Evolutionary conservation across 2,888 invertebrate genomes (phyloP).

Genomic region (Chouioia cunea): DNA sequence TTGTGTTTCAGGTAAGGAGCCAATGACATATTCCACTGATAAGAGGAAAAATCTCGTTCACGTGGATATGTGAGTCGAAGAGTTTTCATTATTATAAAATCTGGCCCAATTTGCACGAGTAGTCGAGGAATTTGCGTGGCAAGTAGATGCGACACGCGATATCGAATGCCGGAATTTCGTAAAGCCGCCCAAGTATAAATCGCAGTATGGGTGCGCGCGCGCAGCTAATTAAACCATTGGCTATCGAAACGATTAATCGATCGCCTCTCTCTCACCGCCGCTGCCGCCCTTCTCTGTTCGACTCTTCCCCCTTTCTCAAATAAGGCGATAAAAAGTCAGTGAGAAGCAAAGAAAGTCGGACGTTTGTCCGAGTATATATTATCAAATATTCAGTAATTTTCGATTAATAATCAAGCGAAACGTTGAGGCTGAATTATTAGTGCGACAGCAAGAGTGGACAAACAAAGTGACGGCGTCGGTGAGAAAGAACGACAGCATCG

Average conservation of each 20-base stretch:
- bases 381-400: too few relatives aligned
- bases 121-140: constrained; percentile 28
- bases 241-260: constrained; percentile 62
- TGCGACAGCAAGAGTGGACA: constrained; percentile 22
- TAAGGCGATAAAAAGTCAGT: constrained; percentile 33
- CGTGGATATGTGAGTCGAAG: too few relatives aligned
- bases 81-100: too few relatives aligned
- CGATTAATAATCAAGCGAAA: constrained; percentile 25
- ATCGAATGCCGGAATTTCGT: neutral
- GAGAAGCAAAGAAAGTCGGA: neutral
- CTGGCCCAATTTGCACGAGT: neutral
- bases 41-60: too few relatives aligned
- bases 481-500: too few relatives aligned
- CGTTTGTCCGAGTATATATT: too few relatives aligned
- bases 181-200: constrained; percentile 48
- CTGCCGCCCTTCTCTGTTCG: neutral
- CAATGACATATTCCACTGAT: neutral
- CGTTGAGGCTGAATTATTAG: constrained; percentile 45
- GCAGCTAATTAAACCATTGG: constrained; percentile 62
- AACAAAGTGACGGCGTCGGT: neutral
- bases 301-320: constrained; percentile 17
- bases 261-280: constrained; percentile 48
- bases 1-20: constrained; percentile 37
- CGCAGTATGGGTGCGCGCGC: constrained; percentile 22
- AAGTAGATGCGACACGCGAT: constrained; percentile 31